Conservation (phyloP, 1,140 invertebrate species). For the Heliothis virescens region DNA sequence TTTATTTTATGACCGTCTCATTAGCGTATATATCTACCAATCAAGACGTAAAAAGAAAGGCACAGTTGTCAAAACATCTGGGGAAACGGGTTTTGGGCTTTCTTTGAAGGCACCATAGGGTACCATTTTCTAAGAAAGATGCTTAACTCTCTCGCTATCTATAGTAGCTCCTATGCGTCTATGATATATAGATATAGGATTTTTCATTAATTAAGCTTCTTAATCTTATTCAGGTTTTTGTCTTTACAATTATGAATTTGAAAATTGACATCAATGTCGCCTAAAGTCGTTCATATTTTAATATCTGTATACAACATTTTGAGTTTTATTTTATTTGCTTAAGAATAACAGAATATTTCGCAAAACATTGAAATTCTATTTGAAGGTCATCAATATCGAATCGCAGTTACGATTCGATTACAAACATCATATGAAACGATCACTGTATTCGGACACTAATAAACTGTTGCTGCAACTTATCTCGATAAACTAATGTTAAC, state of each 20-base stretch:
- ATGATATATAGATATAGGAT: no score
- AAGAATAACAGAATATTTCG: neutral
- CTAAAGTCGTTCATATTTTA: no score
- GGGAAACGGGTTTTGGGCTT: neutral
- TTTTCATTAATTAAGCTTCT: no score
- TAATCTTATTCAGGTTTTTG: no score
- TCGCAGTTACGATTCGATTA: neutral
- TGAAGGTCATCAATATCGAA: neutral
- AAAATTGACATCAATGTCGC: no score
- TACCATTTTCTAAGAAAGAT: no score
- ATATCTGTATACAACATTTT: no score
- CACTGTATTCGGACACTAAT: conserved; percentile 11
- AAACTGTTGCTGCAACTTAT: conserved; percentile 15
- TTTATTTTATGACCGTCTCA: conserved; percentile 15
- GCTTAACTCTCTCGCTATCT: no score
- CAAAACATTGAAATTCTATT: neutral
- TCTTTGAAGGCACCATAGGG: neutral
- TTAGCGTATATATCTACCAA: neutral
- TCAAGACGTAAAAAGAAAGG: no score
- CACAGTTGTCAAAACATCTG: neutral
- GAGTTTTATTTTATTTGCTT: neutral
- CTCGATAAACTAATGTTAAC: conserved; percentile 31
- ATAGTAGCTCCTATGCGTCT: no score
- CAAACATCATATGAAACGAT: conserved; percentile 2
- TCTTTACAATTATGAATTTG: no score